phyloP scores from a whole-genome alignment of 2,797 vertebrate genomes.

The Myotis findleyi region DNA sequence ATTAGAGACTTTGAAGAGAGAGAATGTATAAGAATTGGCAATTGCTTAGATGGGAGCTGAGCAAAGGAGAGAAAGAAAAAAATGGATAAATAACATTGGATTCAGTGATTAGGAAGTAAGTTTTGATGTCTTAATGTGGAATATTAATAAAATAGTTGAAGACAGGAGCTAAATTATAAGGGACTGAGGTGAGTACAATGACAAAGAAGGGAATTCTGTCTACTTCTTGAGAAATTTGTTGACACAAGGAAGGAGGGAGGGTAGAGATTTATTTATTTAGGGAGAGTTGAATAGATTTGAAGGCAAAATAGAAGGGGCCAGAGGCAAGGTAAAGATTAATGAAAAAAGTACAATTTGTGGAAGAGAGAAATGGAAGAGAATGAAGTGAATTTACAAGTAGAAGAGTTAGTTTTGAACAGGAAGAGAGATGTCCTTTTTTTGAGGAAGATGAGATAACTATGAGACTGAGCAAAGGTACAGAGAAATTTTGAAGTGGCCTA shows the following conservation, averaged over 20 bases:
- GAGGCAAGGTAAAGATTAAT: not conserved
- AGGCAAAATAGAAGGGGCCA: not conserved
- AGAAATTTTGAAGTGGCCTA: not conserved
- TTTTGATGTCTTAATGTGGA: conserved; percentile 1
- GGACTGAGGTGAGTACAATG: not conserved
- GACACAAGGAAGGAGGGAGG: not conserved
- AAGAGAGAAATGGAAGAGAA: not conserved
- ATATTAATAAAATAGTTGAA: conserved; percentile 2
- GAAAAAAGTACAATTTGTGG: not conserved
- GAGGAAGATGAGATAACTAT: not conserved
- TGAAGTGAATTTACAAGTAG: not conserved
- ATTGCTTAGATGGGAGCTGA: not conserved
- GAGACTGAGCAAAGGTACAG: not conserved
- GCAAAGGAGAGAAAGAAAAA: not conserved
- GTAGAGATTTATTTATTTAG: not conserved
- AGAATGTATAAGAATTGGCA: not conserved
- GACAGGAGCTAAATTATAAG: not conserved
- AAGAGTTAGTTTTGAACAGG: not conserved
- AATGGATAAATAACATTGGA: not conserved
- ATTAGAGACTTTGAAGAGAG: not conserved
- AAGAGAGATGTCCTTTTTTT: not conserved
- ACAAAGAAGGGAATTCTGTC: not conserved
- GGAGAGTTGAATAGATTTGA: not conserved
- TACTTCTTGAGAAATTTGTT: not conserved
- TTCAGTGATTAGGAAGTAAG: not conserved